These are phyloP conservation scores for Nasonia longicornis DNA, from an alignment of 1,140 invertebrate species.

Conservation along the genomic window DNA sequence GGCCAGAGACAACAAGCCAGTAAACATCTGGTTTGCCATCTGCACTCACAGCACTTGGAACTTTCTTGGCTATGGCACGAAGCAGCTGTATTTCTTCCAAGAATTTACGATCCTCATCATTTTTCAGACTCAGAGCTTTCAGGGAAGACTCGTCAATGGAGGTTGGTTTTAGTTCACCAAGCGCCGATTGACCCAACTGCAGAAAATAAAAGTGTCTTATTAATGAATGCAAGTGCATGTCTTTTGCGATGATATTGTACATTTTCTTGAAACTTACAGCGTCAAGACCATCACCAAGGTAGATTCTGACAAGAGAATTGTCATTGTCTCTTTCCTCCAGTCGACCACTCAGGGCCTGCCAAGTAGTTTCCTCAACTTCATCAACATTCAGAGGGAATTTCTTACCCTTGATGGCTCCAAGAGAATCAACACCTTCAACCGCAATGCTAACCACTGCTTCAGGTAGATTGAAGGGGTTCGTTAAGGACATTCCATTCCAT, in stretches of 20 bases:
- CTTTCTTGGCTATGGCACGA: constrained; percentile 73
- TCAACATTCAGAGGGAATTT: constrained; percentile 74
- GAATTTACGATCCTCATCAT: constrained; percentile 76
- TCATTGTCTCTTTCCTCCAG: constrained; percentile 72
- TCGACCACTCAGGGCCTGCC: constrained; percentile 70
- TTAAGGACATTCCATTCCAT: constrained; percentile 79
- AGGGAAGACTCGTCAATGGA: constrained; percentile 58
- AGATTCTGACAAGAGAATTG: constrained; percentile 74
- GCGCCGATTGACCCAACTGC: constrained; percentile 64
- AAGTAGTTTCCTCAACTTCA: constrained; percentile 75
- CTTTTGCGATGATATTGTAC: constrained; percentile 26
- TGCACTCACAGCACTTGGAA: constrained; percentile 67
- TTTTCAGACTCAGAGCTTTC: constrained; percentile 53
- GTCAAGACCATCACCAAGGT: constrained; percentile 74
- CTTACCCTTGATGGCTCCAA: constrained; percentile 68
- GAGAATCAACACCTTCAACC: constrained; percentile 76
- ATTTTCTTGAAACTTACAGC: constrained; percentile 68
- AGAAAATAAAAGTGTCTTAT: constrained; percentile 31
- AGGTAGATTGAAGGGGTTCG: constrained; percentile 81
- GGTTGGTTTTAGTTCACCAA: constrained; percentile 71
- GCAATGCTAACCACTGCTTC: constrained; percentile 81
- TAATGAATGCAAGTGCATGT: constrained; percentile 38
- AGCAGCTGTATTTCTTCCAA: constrained; percentile 75
- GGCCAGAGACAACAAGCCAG: constrained; percentile 74
- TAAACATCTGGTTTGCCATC: constrained; percentile 76